A percentile compares a stretch with the other conserved stretches of the same genome.
Evolutionary conservation across 1,140 invertebrate species (phyloP).

Genomic region (Himalopsyche phryganea): DNA sequence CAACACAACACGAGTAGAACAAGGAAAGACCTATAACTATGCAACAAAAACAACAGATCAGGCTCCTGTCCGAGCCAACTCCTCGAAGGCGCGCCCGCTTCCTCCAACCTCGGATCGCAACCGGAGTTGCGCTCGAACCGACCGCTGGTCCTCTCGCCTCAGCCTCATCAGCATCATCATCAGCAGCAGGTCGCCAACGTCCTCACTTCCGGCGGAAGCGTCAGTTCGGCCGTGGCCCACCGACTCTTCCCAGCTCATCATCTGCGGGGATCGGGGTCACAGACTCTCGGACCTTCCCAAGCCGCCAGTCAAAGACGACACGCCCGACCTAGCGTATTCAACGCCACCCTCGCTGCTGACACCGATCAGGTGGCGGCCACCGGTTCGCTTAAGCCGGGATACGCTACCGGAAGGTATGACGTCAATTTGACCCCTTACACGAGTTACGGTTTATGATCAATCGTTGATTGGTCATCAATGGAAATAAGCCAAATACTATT

Average conservation of each 20-base stretch:
- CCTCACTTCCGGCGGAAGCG: conserved; percentile 15
- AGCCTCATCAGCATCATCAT: conserved; percentile 17
- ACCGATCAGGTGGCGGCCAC: not conserved
- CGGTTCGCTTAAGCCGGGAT: not conserved
- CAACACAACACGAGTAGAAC: too few relatives aligned
- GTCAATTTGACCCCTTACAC: too few relatives aligned
- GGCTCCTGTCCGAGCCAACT: conserved; percentile 87
- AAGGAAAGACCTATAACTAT: too few relatives aligned
- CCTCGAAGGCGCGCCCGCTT: conserved; percentile 59
- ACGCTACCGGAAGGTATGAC: not conserved
- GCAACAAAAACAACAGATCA: conserved; percentile 58
- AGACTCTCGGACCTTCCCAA: conserved; percentile 40
- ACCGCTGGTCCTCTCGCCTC: conserved; percentile 28
- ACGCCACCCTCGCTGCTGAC: conserved; percentile 6
- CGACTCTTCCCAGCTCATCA: conserved; percentile 21
- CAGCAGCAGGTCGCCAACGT: not conserved
- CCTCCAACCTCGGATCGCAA: conserved; percentile 9
- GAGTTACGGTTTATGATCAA: too few relatives aligned
- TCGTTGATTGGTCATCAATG: too few relatives aligned
- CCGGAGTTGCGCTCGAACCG: not conserved
- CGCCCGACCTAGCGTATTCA: conserved; percentile 52
- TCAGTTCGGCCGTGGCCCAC: conserved; percentile 32
- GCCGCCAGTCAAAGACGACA: conserved; percentile 50
- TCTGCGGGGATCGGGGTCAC: conserved; percentile 11
- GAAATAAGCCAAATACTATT: too few relatives aligned